Evolutionary conservation across 2,888 invertebrate genomes (phyloP).

Genomic region (Drosophila prolongata): DNA sequence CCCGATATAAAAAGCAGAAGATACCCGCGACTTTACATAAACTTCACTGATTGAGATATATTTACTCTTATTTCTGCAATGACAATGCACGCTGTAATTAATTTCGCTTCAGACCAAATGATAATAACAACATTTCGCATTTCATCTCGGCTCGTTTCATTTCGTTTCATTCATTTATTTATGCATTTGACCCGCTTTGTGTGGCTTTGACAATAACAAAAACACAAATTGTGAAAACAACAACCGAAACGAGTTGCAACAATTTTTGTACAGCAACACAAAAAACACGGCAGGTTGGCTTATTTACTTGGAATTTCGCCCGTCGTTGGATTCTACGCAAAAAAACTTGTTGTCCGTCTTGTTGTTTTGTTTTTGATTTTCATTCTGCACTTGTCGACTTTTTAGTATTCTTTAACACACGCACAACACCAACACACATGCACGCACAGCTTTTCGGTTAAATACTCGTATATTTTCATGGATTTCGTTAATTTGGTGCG

Average conservation of each 20-base stretch:
- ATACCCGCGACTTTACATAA: slow-evolving; percentile 26
- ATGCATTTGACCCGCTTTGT: slow-evolving; percentile 76
- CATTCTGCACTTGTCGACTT: slow-evolving; percentile 64
- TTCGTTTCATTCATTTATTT: slow-evolving; percentile 57
- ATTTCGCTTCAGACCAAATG: slow-evolving; percentile 43
- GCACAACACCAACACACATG: slow-evolving; percentile 29
- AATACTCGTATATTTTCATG: slow-evolving; percentile 49
- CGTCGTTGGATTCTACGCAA: slow-evolving; percentile 63
- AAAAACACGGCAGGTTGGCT: slow-evolving; percentile 28
- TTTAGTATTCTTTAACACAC: slow-evolving; percentile 40
- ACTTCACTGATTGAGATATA: slow-evolving; percentile 38
- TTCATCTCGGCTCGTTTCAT: slow-evolving; percentile 44
- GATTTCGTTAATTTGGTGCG: slow-evolving; percentile 51
- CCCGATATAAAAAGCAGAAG: slow-evolving; percentile 15
- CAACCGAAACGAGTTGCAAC: slow-evolving; percentile 50
- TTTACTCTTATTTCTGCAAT: slow-evolving; percentile 16
- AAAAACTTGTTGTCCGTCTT: slow-evolving; percentile 69
- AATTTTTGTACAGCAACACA: slow-evolving; percentile 24
- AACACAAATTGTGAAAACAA: slow-evolving; percentile 30
- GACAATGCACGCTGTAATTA: slow-evolving; percentile 41
- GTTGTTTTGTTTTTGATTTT: slow-evolving; percentile 47
- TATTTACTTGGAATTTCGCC: slow-evolving; percentile 63
- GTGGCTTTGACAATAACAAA: slow-evolving; percentile 51
- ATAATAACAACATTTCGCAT: slow-evolving; percentile 29
- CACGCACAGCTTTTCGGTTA: slow-evolving; percentile 42